A percentile compares a stretch with the other conserved stretches of the same genome.
Evolutionary conservation across 2,888 invertebrate genomes (phyloP).

Genomic region (Acrocera orbiculus): DNA sequence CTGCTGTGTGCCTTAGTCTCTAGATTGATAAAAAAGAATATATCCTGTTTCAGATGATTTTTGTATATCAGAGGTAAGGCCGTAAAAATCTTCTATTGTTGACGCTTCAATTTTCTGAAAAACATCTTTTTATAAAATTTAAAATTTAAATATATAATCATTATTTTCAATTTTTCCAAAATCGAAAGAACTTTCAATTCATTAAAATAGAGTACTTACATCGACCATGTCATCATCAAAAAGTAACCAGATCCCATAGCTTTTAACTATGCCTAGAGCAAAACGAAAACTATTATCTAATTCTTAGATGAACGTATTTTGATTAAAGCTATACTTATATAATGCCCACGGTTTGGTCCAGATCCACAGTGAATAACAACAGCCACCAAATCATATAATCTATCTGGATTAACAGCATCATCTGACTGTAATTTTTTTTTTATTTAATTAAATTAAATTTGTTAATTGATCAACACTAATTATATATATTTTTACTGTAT

Average conservation of each 20-base stretch:
- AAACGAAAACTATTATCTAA: too few relatives aligned
- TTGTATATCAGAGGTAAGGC: constrained; percentile 93
- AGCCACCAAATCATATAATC: constrained; percentile 95
- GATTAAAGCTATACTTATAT: constrained; percentile 99
- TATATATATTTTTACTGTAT: constrained; percentile 80
- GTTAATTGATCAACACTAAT: too few relatives aligned
- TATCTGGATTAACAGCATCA: constrained; percentile 95
- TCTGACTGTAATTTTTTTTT: constrained; percentile 57
- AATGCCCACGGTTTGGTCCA: constrained; percentile 97
- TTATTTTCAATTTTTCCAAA: too few relatives aligned
- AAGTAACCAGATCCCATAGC: constrained; percentile 96
- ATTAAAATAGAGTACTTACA: too few relatives aligned
- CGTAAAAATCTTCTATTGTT: constrained; percentile 98
- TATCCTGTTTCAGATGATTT: constrained; percentile 99
- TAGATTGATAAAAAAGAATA: constrained; percentile 96
- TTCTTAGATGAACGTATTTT: too few relatives aligned
- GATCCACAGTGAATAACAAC: constrained; percentile 99
- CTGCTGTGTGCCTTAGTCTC: constrained; percentile 54
- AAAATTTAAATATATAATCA: too few relatives aligned
- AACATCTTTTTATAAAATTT: too few relatives aligned
- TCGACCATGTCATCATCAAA: constrained; percentile 99
- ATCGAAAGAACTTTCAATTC: too few relatives aligned
- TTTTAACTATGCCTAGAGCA: too few relatives aligned
- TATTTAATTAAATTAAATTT: not conserved
- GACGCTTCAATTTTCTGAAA: constrained; percentile 96